Base-by-base conservation (phyloP, 1,140 invertebrate genomes). In the Drosophila burlai region DNA sequence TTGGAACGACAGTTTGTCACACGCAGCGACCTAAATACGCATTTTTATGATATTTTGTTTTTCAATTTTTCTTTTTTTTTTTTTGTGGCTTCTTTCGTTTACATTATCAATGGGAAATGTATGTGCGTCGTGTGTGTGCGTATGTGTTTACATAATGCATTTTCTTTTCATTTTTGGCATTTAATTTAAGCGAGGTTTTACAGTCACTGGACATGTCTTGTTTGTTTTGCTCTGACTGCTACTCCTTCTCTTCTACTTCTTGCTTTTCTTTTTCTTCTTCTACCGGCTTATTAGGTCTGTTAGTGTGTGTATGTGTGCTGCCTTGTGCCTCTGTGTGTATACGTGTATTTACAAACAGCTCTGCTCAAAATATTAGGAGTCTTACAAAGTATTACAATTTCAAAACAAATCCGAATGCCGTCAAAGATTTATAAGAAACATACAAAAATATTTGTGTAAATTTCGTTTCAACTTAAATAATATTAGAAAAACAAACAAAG, bases 1-100 rank as follows among this genome's bases (percentile, higher is more conserved):
- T 77, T 80, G 76, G 26, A 68, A 62, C 62, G 50, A 74, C 64
- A 80, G 80, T 79, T 79, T 82, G 79, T 82, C 79, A 82, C 75
- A 86, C 61, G 69, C 69, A 40, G 67, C 80, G 84, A 86, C 83
- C 84, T 83, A 83, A 86, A 87, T 86, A 83, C 66, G 60, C 38
- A 60, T 36, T 47, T 61, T 60, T 54, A 58, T 60, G 50, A 77
- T 61, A 68, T 61, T 77, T 68, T 49, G 49, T 68, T 77, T 69
- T 76, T 46, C 11, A 62, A 43, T 46, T 61, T 62, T 46, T 59
- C 26, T 40, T 34, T 5, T 34, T 59, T 71, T 52, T 9, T 71
- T 52, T 6, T 24, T 24, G 40, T 18, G 60, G 31, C 24, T 64
- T 66, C 60, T 38, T 64, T 79, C 79, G 83, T 69, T 87, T 76